A percentile compares a stretch with the other conserved stretches of the same genome.
These are phyloP conservation scores for Coelinius sp. DNA, from an alignment of 2,888 invertebrate species.

Conservation along the genomic window DNA sequence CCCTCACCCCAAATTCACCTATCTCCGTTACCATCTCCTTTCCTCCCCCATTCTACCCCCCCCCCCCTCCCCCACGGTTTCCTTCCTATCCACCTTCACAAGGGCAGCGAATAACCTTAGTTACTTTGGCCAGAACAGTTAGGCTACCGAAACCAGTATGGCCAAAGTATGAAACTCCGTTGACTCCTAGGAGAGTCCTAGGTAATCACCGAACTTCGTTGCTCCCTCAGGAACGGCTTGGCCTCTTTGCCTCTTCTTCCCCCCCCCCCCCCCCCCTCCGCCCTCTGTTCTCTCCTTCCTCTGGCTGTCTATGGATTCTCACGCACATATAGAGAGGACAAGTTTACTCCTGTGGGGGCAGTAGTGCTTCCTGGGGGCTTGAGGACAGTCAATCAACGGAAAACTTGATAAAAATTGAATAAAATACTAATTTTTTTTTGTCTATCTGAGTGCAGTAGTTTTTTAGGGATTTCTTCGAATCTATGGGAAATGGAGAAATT, in stretches of 20 bases:
- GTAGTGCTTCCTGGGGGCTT: slow-evolving; percentile 55
- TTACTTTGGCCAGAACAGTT: slow-evolving; percentile 68
- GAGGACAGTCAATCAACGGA: not conserved
- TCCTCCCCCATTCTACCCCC: slow-evolving; percentile 18
- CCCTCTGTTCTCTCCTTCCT: slow-evolving; percentile 44
- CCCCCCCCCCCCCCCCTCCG: too few relatives aligned
- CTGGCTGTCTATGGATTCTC: slow-evolving; percentile 15
- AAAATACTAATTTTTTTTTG: not conserved
- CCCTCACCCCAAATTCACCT: slow-evolving; percentile 35
- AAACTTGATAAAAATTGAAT: not conserved
- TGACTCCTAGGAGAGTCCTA: slow-evolving; percentile 68
- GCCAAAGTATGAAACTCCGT: slow-evolving; percentile 69
- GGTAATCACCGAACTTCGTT: slow-evolving; percentile 71
- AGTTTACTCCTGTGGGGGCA: slow-evolving; percentile 68
- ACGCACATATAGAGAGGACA: slow-evolving; percentile 40
- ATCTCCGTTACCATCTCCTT: slow-evolving; percentile 38
- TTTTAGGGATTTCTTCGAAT: too few relatives aligned
- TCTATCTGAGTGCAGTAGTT: not conserved
- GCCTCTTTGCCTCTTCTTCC: slow-evolving; percentile 35
- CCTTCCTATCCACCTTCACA: slow-evolving; percentile 35
- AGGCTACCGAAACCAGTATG: slow-evolving; percentile 63
- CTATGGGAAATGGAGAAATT: too few relatives aligned
- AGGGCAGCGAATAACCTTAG: slow-evolving; percentile 65
- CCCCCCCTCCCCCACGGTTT: slow-evolving; percentile 21
- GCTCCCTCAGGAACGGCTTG: slow-evolving; percentile 65